Percentiles rank a stretch among this genome's conserved stretches.
Conservation (phyloP, 2,113 vertebrate genomes). For the Rhea americana region DNA sequence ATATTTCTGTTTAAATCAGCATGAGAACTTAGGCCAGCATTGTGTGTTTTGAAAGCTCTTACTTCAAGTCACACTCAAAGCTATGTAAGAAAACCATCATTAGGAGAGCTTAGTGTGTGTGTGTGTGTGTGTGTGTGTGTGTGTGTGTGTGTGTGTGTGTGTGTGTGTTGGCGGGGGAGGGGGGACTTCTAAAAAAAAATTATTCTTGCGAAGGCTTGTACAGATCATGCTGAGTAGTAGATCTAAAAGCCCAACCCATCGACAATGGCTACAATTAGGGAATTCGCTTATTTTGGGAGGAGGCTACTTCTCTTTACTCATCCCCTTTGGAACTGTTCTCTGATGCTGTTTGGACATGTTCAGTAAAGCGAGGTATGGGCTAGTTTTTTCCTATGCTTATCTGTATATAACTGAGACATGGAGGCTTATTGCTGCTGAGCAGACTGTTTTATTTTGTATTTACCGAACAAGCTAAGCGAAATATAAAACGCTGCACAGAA, state of each 20-base stretch:
- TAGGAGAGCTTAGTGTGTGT: background rate
- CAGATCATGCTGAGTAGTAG: conserved; percentile 17
- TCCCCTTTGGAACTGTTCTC: background rate
- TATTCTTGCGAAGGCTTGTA: background rate
- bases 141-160: no score
- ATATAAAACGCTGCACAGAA: fast-evolving
- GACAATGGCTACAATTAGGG: background rate
- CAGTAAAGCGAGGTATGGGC: background rate
- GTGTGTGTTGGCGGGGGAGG: no score
- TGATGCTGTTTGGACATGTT: background rate
- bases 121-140: no score
- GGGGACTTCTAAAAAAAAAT: background rate
- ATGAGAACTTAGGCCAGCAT: background rate
- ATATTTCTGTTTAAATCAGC: background rate
- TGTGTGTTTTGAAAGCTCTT: background rate
- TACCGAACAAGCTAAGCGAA: background rate
- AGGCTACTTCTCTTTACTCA: background rate
- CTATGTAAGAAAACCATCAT: background rate
- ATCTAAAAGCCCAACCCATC: background rate
- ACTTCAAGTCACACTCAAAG: background rate
- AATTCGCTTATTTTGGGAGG: conserved; percentile 21
- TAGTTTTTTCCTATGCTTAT: background rate
- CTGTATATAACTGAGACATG: background rate
- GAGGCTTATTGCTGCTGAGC: background rate
- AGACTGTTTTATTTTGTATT: background rate